Percentiles rank a stretch among this genome's conserved stretches.
Conservation (phyloP, 2,888 invertebrate species). For the Zaprionus bogoriensis region DNA sequence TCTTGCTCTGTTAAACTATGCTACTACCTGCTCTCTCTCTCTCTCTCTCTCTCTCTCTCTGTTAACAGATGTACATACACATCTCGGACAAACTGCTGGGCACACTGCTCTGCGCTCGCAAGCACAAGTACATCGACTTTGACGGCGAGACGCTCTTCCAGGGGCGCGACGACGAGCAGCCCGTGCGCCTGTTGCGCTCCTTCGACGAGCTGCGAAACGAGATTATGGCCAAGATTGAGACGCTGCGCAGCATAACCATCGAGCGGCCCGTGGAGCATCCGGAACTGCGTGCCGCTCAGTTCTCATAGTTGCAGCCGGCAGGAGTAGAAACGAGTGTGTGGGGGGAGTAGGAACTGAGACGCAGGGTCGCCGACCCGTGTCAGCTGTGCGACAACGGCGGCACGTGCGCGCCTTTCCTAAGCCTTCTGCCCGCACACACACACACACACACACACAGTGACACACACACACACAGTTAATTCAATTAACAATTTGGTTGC, state of each 20-base stretch:
- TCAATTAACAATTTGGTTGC: slow-evolving; percentile 53
- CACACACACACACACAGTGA: too few species aligned
- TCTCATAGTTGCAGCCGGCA: slow-evolving; percentile 1
- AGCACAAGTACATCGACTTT: slow-evolving; percentile 93
- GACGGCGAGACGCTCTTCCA: slow-evolving; percentile 97
- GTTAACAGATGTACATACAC: slow-evolving; percentile 90
- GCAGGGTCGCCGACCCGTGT: slow-evolving; percentile 47
- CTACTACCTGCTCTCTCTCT: too few species aligned
- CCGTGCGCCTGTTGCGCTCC: slow-evolving; percentile 90
- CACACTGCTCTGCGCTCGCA: slow-evolving; percentile 93
- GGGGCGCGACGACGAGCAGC: slow-evolving; percentile 93
- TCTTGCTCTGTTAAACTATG: too few species aligned
- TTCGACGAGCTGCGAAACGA: slow-evolving; percentile 87
- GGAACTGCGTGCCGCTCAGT: slow-evolving; percentile 13
- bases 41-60: neutral
- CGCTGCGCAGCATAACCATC: slow-evolving; percentile 73
- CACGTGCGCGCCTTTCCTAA: slow-evolving; percentile 54
- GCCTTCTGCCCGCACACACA: too few species aligned
- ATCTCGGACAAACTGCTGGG: slow-evolving; percentile 98
- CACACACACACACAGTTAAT: too few species aligned
- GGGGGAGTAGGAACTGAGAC: slow-evolving; percentile 14
- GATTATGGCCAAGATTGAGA: slow-evolving; percentile 85
- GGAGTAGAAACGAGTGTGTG: slow-evolving; percentile 4
- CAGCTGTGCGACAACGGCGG: slow-evolving; percentile 27
- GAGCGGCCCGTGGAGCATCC: slow-evolving; percentile 23